Evolutionary conservation across 2,888 invertebrate species (phyloP), one percentile per base, ranked within the genome.

Genomic region (Drosophila robusta): DNA sequence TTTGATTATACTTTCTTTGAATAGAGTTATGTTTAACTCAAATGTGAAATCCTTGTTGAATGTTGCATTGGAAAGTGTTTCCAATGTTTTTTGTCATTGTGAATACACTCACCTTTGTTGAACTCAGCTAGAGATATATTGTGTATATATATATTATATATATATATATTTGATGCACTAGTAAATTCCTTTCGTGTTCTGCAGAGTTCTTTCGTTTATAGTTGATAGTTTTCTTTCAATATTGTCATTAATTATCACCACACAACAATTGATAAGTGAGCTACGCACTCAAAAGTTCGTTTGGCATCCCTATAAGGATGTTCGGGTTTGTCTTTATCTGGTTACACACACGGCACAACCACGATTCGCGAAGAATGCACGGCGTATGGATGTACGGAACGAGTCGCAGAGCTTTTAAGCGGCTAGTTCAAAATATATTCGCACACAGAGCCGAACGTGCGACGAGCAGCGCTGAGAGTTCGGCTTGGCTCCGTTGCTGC

Each of bases 291-390:
- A 55, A 70, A 41, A 68, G 77, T 77, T 77, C 77, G 70, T 67
- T 36, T 56, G 5, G 58, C 78, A 77, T 77, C 77, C 77, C 52
- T 54, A 56, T 11, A 52, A 77, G 77, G 77, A 77, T 77, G 77
- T 67, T 58, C 70, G 70, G 14, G 38, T 34, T 45, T 47, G 41
- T 36, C 18, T 38, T 26, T 34, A 39, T 39, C 39, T 22, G 18
- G 38, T 56, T 38, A 61, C 57, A 69, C 72, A 70, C 71, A 70
- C 80, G 80, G 66, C 78, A 83, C 83, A 80, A 78, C 83, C 76
- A 83, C 78, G 83, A 65, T 71, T 70, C 84, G 84, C 87, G 83
- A 84, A 77, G 84, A 72, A 71, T 84, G 73, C 74, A 84, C 87
- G 81, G 75, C 85, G 85, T 85, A 84, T 85, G 84, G 67, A 73